Conservation (phyloP, 1,140 invertebrate genomes). For the Macrocentrus cingulum region DNA sequence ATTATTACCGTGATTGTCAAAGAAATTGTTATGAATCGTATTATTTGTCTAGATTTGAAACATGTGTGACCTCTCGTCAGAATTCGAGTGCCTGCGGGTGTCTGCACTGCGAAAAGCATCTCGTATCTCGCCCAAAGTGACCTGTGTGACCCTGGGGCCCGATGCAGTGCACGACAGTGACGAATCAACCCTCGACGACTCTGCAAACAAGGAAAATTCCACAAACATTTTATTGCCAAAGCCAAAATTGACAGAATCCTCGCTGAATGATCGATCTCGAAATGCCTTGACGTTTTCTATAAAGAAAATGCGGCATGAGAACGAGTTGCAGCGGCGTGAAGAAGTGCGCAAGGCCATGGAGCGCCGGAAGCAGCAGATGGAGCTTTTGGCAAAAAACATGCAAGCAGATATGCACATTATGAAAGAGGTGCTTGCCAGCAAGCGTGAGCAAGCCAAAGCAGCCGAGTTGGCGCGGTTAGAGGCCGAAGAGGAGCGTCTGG, state of each 20-base stretch:
- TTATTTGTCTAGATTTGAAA: background rate
- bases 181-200: background rate
- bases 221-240: conserved; percentile 33
- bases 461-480: conserved; percentile 10
- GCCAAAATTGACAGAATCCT: conserved; percentile 2
- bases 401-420: conserved; percentile 43
- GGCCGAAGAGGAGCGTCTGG: conserved; percentile 36
- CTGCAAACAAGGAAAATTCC: conserved; percentile 30
- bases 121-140: conserved; percentile 37
- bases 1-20: too few relatives aligned
- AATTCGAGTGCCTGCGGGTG: conserved; percentile 51
- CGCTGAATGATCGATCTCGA: conserved; percentile 30
- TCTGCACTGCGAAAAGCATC: conserved; percentile 51
- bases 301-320: conserved; percentile 49
- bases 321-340: conserved; percentile 46
- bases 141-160: conserved; percentile 48
- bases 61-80: conserved; percentile 39
- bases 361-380: conserved; percentile 46
- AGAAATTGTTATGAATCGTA: background rate
- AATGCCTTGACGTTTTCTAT: conserved; percentile 45
- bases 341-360: conserved; percentile 47
- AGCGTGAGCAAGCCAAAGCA: conserved; percentile 46
- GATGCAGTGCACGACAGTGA: conserved; percentile 18
- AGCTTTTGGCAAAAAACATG: conserved; percentile 44
- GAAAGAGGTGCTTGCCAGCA: conserved; percentile 40